Evolutionary conservation across 2,888 invertebrate genomes (phyloP), one percentile per base, ranked within the genome.

Genomic region (Rosalia funebris): DNA sequence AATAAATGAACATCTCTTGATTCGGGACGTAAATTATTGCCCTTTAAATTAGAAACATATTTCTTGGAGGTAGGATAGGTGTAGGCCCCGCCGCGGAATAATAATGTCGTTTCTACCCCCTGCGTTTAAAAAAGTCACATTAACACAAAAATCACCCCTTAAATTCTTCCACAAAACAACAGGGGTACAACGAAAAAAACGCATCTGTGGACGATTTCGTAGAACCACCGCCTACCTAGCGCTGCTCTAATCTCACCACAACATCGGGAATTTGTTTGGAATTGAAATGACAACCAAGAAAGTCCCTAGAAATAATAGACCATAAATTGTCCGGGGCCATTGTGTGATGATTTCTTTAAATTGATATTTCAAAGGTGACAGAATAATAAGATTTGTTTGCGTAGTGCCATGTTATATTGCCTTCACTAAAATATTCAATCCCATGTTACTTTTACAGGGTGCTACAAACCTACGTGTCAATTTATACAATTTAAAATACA

Each of bases 141-240:
- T 70, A 68, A 68, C 68, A 68, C 67, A 58, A 56, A 69, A 68
- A 66, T 66, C 64, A 65, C 67, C 71, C 71, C 64, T 59, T 71
- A 69, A 67, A 68, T 70, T 65, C 56, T 58, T 59, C 53, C 55
- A 58, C 48, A 45, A 42, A 63, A 36, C 68, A 50, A 61, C 66
- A 68, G 68, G 69, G 62, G 63, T 48, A 60, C 60, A 11, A 53
- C 42, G 45, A 45, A 48, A 42, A 60, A 58, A 50, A 53, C 57
- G 20, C 56, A 63, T 66, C 63, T 62, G 62, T 62, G 56, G 53
- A 56, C 57, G 58, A 59, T 64, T 68, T 71, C 69, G 20, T 37
- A 52, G 69, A 71, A 71, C 57, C 60, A 54, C 66, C 66, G 65
- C 66, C 68, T 68, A 70, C 70, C 62, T 63, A n/a, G n/a, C n/a